phyloP scores from a whole-genome alignment of 2,113 vertebrate species.

The Paralichthys olivaceus region DNA sequence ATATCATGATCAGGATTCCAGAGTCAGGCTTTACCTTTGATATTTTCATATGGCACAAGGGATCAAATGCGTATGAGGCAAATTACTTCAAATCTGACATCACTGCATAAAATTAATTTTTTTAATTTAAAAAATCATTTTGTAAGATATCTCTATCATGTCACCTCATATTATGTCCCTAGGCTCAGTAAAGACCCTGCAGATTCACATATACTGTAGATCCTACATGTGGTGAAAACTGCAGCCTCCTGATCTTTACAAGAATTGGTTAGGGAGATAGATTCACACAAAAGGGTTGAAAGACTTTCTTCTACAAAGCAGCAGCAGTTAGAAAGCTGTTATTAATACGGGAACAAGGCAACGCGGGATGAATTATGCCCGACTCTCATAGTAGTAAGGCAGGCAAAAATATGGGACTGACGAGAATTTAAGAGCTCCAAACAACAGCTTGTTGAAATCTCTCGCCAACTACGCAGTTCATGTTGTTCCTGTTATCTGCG shows the following conservation, averaged over 20 bases:
- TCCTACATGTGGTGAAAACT: neutral
- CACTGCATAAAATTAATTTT: neutral
- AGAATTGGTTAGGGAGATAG: neutral
- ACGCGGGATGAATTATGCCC: constrained; percentile 3
- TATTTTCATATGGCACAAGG: constrained; percentile 52
- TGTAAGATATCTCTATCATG: neutral
- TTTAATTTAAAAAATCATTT: neutral
- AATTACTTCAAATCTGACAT: constrained; percentile 12
- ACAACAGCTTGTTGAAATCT: constrained; percentile 66
- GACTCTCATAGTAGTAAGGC: neutral
- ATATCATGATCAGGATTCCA: constrained; percentile 26
- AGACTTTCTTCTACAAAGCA: neutral
- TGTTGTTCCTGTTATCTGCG: constrained; percentile 66
- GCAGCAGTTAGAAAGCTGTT: neutral
- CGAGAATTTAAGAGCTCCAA: constrained; percentile 44
- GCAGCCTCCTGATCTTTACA: neutral
- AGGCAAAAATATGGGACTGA: constrained; percentile 18
- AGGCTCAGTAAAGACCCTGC: neutral
- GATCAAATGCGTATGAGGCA: constrained; percentile 6
- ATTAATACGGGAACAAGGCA: neutral
- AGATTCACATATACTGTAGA: neutral
- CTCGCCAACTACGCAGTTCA: constrained; percentile 43
- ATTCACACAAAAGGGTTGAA: neutral
- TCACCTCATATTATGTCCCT: neutral
- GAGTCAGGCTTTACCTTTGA: constrained; percentile 33